A percentile compares a stretch with the other conserved stretches of the same genome.
These are phyloP conservation scores for Atherix ibis DNA, from an alignment of 2,888 invertebrate species.

Conservation along the genomic window DNA sequence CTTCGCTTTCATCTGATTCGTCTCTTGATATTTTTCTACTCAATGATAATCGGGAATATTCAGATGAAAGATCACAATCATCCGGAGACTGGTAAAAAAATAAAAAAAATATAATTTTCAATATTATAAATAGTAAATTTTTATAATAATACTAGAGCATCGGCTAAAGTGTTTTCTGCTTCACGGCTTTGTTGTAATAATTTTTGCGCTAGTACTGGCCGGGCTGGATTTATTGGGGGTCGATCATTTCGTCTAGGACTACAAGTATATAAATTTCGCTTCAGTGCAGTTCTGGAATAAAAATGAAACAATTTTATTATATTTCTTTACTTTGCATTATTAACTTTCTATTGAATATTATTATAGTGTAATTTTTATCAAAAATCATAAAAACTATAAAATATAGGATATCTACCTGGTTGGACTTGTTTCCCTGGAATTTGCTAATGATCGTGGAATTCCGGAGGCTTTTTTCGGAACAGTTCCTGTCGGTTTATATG, in stretches of 20 bases:
- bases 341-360: slow-evolving; percentile 1
- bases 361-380: slow-evolving; percentile 19
- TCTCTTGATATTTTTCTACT: slow-evolving; percentile 45
- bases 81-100: slow-evolving; percentile 34
- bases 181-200: slow-evolving; percentile 76
- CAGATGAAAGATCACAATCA: slow-evolving; percentile 25
- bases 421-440: slow-evolving; percentile 51
- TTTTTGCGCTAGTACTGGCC: slow-evolving; percentile 56
- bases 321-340: background rate
- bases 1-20: slow-evolving; percentile 79
- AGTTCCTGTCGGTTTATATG: slow-evolving; percentile 32
- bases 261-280: slow-evolving; percentile 12
- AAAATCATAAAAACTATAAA: too few species aligned
- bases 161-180: slow-evolving; percentile 68
- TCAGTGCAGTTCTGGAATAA: slow-evolving; percentile 13
- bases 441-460: slow-evolving; percentile 51
- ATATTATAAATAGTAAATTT: slow-evolving; percentile 11
- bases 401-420: slow-evolving; percentile 34
- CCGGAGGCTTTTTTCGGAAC: slow-evolving; percentile 53
- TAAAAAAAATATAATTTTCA: slow-evolving; percentile 1
- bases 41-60: slow-evolving; percentile 26
- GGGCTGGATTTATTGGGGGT: slow-evolving; percentile 39
- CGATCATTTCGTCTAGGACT: slow-evolving; percentile 34
- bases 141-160: slow-evolving; percentile 51
- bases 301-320: background rate